A percentile compares a stretch with the other conserved stretches of the same genome.
These are phyloP conservation scores for Strix occidentalis DNA, from an alignment of 2,797 vertebrate species.

Conservation along the genomic window DNA sequence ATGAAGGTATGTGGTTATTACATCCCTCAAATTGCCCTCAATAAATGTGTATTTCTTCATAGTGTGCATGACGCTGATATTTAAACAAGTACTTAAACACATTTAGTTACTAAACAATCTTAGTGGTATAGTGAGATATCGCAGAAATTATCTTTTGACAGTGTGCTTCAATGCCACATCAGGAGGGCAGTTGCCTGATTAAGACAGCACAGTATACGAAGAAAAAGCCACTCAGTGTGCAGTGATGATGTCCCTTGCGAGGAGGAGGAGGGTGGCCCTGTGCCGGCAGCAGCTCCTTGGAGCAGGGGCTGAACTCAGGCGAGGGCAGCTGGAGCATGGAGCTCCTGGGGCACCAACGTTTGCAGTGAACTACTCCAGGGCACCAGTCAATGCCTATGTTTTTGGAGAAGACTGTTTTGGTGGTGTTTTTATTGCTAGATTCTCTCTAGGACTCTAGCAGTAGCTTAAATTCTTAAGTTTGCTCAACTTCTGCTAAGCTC, in stretches of 20 bases:
- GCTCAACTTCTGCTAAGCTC: not conserved
- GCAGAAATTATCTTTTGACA: not conserved
- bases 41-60: not conserved
- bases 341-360: too few relatives aligned
- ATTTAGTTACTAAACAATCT: not conserved
- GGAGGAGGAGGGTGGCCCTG: too few relatives aligned
- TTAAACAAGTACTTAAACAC: not conserved
- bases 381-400: accelerated
- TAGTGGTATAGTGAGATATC: not conserved
- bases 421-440: not conserved
- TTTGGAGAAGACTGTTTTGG: not conserved
- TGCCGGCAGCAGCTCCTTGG: not conserved
- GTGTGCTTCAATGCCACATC: not conserved
- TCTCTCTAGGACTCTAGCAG: not conserved
- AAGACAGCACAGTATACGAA: accelerated
- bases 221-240: accelerated
- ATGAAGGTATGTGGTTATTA: not conserved
- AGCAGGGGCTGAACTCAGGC: accelerated
- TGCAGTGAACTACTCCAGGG: not conserved
- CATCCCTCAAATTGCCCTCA: not conserved
- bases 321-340: not conserved
- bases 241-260: too few relatives aligned
- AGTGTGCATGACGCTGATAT: not conserved
- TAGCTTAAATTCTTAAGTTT: not conserved
- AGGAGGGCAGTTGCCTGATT: not conserved